phyloP scores from a whole-genome alignment of 2,797 vertebrate genomes.

The Pseudocheirus occidentalis region DNA sequence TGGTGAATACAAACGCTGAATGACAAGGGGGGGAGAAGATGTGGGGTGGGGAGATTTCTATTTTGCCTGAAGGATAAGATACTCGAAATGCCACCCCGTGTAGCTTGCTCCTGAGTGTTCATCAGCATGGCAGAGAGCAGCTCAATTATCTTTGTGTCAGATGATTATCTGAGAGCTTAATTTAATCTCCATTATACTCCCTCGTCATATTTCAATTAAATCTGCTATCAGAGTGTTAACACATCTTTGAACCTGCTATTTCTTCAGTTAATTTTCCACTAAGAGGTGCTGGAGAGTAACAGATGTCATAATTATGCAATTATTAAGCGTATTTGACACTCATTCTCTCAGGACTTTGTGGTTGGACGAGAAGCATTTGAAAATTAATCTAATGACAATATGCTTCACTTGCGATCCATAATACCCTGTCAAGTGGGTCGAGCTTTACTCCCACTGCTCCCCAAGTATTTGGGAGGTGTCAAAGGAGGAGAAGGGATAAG shows the following conservation, averaged over 20 bases:
- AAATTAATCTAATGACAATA: conserved; percentile 89
- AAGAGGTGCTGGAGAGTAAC: conserved; percentile 90
- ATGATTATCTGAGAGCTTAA: conserved; percentile 94
- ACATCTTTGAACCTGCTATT: conserved; percentile 92
- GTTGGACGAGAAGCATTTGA: conserved; percentile 71
- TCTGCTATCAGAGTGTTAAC: conserved; percentile 90
- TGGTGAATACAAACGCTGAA: conserved; percentile 68
- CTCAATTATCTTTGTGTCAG: conserved; percentile 96
- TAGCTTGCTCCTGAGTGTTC: conserved; percentile 70
- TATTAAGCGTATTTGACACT: conserved; percentile 91
- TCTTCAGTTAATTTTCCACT: conserved; percentile 91
- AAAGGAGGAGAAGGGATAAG: conserved; percentile 82
- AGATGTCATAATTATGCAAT: conserved; percentile 97
- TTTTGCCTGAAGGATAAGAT: conserved; percentile 72
- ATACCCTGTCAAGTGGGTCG: conserved; percentile 78
- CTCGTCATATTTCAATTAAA: conserved; percentile 96
- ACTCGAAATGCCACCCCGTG: conserved; percentile 34
- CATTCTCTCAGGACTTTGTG: conserved; percentile 80
- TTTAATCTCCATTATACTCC: conserved; percentile 94
- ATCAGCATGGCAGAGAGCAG: conserved; percentile 86
- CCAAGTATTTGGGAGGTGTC: conserved; percentile 62
- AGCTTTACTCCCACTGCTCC: conserved; percentile 78
- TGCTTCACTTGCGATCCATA: conserved; percentile 86
- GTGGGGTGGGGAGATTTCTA: conserved; percentile 49
- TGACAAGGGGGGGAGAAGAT: conserved; percentile 47